Conservation (phyloP, 2,113 vertebrate genomes). For the Electrona antarctica region DNA sequence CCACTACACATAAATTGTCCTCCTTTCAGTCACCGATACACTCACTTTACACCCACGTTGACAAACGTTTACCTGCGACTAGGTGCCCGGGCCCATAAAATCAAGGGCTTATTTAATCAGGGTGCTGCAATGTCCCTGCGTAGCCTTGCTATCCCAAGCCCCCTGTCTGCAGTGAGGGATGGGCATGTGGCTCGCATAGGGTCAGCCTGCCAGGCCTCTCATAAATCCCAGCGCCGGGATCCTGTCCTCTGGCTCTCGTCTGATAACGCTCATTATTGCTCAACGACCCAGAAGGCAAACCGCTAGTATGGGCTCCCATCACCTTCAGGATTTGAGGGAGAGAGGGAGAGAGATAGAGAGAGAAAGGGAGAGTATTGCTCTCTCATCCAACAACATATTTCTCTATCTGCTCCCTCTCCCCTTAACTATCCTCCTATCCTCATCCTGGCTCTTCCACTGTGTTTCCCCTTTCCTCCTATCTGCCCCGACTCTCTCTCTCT, state of each 20-base stretch:
- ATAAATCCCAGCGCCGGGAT: slow-evolving; percentile 67
- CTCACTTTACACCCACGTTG: slow-evolving; percentile 35
- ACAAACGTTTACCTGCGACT: slow-evolving; percentile 49
- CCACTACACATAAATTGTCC: slow-evolving; percentile 13
- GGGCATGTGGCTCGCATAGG: slow-evolving; percentile 42
- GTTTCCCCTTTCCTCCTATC: too few relatives aligned
- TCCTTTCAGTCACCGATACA: slow-evolving; percentile 49
- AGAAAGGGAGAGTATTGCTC: too few relatives aligned
- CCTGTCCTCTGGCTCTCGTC: slow-evolving; percentile 66
- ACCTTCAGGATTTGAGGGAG: slow-evolving; percentile 30
- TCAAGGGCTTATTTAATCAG: slow-evolving; percentile 61
- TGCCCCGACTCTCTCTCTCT: too few relatives aligned
- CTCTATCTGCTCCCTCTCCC: slow-evolving; percentile 14
- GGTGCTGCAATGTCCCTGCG: slow-evolving; percentile 59
- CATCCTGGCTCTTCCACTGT: too few relatives aligned
- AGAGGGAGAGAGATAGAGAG: too few relatives aligned
- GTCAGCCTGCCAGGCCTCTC: slow-evolving; percentile 70
- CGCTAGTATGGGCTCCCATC: slow-evolving; percentile 55
- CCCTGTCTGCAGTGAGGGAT: slow-evolving; percentile 65
- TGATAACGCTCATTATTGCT: slow-evolving; percentile 75
- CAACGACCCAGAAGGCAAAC: slow-evolving; percentile 61
- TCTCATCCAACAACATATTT: too few relatives aligned
- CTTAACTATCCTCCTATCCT: too few relatives aligned
- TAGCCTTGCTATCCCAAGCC: slow-evolving; percentile 34
- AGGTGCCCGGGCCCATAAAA: slow-evolving; percentile 54